These are phyloP conservation scores for Hypsopygia costalis DNA, from an alignment of 2,888 invertebrate genomes.

Conservation along the genomic window DNA sequence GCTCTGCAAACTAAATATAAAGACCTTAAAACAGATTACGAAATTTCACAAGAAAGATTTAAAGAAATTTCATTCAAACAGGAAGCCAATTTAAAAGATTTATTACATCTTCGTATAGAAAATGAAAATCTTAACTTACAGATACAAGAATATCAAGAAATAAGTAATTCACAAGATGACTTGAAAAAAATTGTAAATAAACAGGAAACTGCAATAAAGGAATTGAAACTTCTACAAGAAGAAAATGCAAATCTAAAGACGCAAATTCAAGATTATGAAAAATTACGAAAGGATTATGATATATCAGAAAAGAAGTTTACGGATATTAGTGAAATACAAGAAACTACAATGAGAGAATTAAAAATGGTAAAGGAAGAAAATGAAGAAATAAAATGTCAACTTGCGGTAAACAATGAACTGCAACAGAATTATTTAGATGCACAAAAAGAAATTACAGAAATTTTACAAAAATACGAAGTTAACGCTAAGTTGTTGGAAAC, in stretches of 20 bases:
- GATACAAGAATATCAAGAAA: constrained; percentile 12
- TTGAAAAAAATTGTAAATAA: background rate
- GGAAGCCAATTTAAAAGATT: constrained; percentile 14
- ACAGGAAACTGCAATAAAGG: constrained; percentile 11
- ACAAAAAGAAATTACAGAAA: constrained; percentile 2
- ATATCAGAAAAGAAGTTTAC: background rate
- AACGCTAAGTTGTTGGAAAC: constrained; percentile 15
- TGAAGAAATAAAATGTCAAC: constrained; percentile 13
- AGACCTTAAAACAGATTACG: constrained; percentile 6
- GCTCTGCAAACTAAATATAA: background rate
- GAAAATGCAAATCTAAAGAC: constrained; percentile 17
- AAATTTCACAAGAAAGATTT: constrained; percentile 3
- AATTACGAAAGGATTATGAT: constrained; percentile 9
- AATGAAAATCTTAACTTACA: constrained; percentile 16
- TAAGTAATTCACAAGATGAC: constrained; percentile 10
- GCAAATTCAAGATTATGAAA: constrained; percentile 12
- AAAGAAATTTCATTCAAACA: background rate
- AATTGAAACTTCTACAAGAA: constrained; percentile 22
- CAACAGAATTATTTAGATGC: constrained; percentile 5
- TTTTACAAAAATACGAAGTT: background rate
- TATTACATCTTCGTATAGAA: constrained; percentile 22
- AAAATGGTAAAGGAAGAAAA: constrained; percentile 23
- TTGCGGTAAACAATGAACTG: constrained; percentile 15
- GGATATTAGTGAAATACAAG: constrained; percentile 23
- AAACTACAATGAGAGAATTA: constrained; percentile 24